A percentile compares a stretch with the other conserved stretches of the same genome.
These are phyloP conservation scores for Echinops telfairi DNA, from an alignment of 2,113 vertebrate species.

Conservation along the genomic window DNA sequence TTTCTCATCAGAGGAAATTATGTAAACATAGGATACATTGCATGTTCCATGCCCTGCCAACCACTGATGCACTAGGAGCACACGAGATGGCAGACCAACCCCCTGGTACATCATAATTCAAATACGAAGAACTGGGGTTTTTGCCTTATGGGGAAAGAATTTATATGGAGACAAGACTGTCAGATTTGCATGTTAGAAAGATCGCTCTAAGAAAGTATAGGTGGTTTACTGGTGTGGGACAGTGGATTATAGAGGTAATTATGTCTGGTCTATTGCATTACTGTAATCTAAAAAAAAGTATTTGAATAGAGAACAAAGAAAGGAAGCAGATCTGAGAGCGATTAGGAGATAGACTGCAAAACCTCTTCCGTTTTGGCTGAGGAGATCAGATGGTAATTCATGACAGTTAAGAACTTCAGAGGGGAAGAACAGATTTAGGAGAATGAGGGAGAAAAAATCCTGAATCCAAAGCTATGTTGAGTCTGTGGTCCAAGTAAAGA, in stretches of 20 bases:
- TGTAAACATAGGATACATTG: not conserved
- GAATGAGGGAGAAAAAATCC: not conserved
- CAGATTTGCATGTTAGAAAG: not conserved
- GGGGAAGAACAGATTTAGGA: not conserved
- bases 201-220: not conserved
- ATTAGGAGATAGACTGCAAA: not conserved
- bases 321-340: not conserved
- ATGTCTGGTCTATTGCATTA: not conserved
- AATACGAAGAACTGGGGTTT: not conserved
- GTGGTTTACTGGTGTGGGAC: not conserved
- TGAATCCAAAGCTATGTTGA: not conserved
- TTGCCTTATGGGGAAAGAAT: not conserved
- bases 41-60: not conserved
- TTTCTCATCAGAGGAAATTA: constrained; percentile 24
- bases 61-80: not conserved
- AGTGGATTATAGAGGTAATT: not conserved
- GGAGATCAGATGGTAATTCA: not conserved
- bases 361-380: not conserved
- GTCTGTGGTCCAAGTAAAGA: not conserved
- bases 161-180: not conserved
- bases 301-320: not conserved
- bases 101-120: not conserved
- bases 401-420: not conserved
- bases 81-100: not conserved
- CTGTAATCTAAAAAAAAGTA: not conserved